A percentile compares a stretch with the other conserved stretches of the same genome.
These are phyloP conservation scores for Trichomycterus rosablanca DNA, from an alignment of 2,113 vertebrate genomes.

Conservation along the genomic window DNA sequence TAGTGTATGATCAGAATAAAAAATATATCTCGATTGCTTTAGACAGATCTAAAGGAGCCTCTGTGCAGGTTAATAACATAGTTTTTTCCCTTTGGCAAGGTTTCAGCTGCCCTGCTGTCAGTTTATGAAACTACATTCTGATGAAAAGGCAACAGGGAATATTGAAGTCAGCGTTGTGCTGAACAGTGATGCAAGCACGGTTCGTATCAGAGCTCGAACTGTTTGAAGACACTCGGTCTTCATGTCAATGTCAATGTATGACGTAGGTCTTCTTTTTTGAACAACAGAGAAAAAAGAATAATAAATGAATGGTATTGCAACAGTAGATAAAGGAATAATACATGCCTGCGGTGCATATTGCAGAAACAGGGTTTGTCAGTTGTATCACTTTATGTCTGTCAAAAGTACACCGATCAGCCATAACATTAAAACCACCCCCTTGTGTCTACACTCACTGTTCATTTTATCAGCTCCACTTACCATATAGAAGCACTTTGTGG, in stretches of 20 bases:
- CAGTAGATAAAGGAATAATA: no score
- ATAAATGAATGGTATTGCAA: background rate
- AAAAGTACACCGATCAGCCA: no score
- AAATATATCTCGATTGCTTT: slow-evolving; percentile 44
- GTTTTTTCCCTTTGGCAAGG: slow-evolving; percentile 56
- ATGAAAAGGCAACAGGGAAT: slow-evolving; percentile 48
- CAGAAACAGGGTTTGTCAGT: no score
- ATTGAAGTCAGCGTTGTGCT: slow-evolving; percentile 39
- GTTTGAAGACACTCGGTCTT: no score
- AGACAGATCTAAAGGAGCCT: slow-evolving; percentile 45
- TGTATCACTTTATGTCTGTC: no score
- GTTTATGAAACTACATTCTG: slow-evolving; percentile 53
- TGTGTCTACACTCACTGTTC: no score
- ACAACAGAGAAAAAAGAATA: slow-evolving; percentile 26
- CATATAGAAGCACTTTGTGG: no score
- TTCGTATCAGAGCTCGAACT: slow-evolving; percentile 31
- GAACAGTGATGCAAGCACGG: slow-evolving; percentile 46
- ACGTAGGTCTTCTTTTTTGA: no score
- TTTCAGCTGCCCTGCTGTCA: slow-evolving; percentile 46
- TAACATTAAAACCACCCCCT: no score
- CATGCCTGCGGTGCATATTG: no score
- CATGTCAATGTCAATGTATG: no score
- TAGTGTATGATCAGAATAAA: slow-evolving; percentile 13
- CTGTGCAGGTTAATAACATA: slow-evolving; percentile 52
- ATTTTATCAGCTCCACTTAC: no score